Evolutionary conservation across 2,113 vertebrate genomes (phyloP), one percentile per base, ranked within the genome.

Genomic region (Aptenodytes patagonicus): DNA sequence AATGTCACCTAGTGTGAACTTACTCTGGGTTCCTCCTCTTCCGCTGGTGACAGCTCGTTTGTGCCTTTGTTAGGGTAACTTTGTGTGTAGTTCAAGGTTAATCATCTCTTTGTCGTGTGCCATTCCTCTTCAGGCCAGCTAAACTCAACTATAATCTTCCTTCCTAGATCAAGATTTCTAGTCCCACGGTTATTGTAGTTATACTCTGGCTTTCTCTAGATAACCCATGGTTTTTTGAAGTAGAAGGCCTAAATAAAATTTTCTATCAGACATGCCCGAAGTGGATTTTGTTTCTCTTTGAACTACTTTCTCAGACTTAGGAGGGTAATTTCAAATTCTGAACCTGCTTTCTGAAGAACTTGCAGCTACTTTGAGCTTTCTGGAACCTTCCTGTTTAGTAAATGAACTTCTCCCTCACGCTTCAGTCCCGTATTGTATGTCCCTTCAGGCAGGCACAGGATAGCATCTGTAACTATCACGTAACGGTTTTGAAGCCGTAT

Each of bases 161-260:
- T n/a, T 57, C 54, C 7, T 2, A 26, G 46, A 14, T 13, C 6
- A 38, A 52, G 31, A 29, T 65, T 49, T 18, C 68, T 6, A 21
- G 9, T 11, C 19, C n/a, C 31, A 12, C 65, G 15, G 5, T 0
- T 12, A 7, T 0, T 40, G 61, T 4, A 26, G 44, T 13, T 21
- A 7, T 6, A 13, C 17, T 28, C 28, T 34, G 32, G 1, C 62
- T 31, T 72, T 52, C n/a, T 46, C n/a, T 6, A 46, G 17, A 0
- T 6, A 40, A 0, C 54, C 21, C 2, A 0, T 2, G 17, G 10
- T 0, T 8, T 54, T 82, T 36, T 65, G 26, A 73, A 38, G 36
- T 28, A 62, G 25, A 34, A 38, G 17, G 25, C 24, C 25, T 51
- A 38, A 58, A 22, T 7, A 34, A 1, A 7, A 32, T 51, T 76